Percentiles rank a stretch among this genome's conserved stretches.
Evolutionary conservation across 2,888 invertebrate genomes (phyloP).

Genomic region (Cephus sareptanus): DNA sequence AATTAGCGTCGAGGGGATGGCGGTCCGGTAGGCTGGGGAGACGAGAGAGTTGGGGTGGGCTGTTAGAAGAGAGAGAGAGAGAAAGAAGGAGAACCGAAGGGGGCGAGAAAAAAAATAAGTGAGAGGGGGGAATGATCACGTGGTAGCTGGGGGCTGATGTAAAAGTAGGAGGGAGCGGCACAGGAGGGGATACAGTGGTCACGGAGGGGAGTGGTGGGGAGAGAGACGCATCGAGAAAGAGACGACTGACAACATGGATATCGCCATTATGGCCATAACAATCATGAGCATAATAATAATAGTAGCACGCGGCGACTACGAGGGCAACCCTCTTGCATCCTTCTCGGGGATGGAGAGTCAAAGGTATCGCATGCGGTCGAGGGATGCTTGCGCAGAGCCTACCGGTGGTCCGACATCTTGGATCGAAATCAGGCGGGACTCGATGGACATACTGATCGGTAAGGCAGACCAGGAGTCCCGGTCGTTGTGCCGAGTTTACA

Average conservation of each 20-base stretch:
- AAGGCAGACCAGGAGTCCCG: neutral
- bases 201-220: constrained; percentile 29
- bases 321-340: neutral
- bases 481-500: neutral
- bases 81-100: constrained; percentile 9
- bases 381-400: neutral
- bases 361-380: neutral
- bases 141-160: constrained; percentile 23
- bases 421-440: constrained; percentile 22
- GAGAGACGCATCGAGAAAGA: constrained; percentile 15
- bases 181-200: constrained; percentile 28
- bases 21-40: constrained; percentile 21
- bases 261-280: constrained; percentile 51
- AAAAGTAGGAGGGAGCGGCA: constrained; percentile 20
- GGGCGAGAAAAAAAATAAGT: constrained; percentile 27
- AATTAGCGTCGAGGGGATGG: constrained; percentile 50
- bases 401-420: constrained; percentile 22
- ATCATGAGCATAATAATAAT: constrained; percentile 40
- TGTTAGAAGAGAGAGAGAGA: constrained; percentile 1
- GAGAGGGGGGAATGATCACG: constrained; percentile 47
- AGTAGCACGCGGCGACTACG: constrained; percentile 38
- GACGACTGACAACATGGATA: constrained; percentile 51
- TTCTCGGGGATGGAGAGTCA: neutral
- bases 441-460: neutral
- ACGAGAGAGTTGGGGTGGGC: constrained; percentile 6